Evolutionary conservation across 2,113 vertebrate genomes (phyloP).

Genomic region (Prionailurus viverrinus): DNA sequence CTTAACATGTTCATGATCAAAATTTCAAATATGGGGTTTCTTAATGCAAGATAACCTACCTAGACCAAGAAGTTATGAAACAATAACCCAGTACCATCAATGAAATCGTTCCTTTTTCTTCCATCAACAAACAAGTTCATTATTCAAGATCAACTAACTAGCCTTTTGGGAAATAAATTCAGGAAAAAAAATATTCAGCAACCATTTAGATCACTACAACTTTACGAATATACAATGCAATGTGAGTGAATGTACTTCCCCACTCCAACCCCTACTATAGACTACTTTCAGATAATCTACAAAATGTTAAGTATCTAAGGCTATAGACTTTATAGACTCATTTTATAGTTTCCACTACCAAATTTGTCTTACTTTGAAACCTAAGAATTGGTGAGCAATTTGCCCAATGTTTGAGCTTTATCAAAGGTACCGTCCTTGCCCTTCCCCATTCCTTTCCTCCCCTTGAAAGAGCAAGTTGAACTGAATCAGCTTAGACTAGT

Average conservation of each 20-base stretch:
- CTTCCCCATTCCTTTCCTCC: neutral
- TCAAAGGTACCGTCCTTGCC: neutral
- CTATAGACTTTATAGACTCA: neutral
- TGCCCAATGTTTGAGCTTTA: neutral
- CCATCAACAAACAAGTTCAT: neutral
- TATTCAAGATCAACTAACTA: neutral
- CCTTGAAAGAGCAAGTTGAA: neutral
- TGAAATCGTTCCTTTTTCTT: constrained; percentile 48
- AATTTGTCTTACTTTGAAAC: neutral
- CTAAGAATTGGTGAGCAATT: neutral
- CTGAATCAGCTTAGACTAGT: neutral
- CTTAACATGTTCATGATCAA: neutral
- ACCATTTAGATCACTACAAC: neutral
- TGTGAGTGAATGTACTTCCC: neutral
- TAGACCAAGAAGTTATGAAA: neutral
- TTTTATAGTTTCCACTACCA: neutral
- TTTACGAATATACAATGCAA: neutral
- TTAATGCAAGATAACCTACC: constrained; percentile 14
- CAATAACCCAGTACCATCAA: neutral
- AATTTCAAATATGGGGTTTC: constrained; percentile 44
- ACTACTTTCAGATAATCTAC: constrained; percentile 20
- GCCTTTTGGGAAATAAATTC: neutral
- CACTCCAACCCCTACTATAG: neutral
- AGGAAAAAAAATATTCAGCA: neutral
- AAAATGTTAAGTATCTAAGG: neutral